Base-by-base conservation (phyloP, 2,888 invertebrate species). In the Argyresthia albistria region DNA sequence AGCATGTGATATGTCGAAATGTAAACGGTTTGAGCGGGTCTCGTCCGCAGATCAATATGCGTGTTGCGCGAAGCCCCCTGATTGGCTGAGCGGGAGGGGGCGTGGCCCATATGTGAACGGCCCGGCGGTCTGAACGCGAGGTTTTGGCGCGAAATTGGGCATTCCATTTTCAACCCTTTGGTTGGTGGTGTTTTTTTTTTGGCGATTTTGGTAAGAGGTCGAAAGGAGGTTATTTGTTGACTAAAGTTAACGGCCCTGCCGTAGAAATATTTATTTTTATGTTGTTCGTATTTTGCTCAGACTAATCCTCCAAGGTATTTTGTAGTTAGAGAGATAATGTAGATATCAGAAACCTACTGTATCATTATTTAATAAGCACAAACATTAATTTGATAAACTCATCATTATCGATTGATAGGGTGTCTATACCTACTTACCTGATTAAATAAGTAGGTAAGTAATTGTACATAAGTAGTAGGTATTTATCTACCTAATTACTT, bases 31-130 rank as follows among this genome's bases (percentile, higher is more conserved):
- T 25, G 75, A 78, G 78, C 80, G 72, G 68, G 15, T 37, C 14
- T 75, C 25, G 80, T 83, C 84, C 82, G 77, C 86, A 87, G 88
- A 88, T 88, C 88, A 84, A 88, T 88, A 88, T 87, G 86, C 82
- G 87, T 84, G 82, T 77, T 67, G 80, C 75, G 78, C 73, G 74
- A 73, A 73, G 74, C 69, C 69, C 66, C 70, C 81, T 74, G 75
- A 88, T 88, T 88, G 88, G 88, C 80, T 78, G 69, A 65, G 70
- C 73, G 72, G 66, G 66, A 76, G 69, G 77, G 80, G 88, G 83
- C 86, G 86, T 74, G 77, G 82, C 82, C 63, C 69, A 69, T 70
- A 70, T 77, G 66, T 75, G 76, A 75, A 74, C 75, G 80, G 79
- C 70, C 75, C 82, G 79, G n/a, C 71, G 69, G 69, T 69, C 65